A percentile compares a stretch with the other conserved stretches of the same genome.
These are phyloP conservation scores for Eciton burchellii DNA, from an alignment of 1,140 invertebrate species.

Conservation along the genomic window DNA sequence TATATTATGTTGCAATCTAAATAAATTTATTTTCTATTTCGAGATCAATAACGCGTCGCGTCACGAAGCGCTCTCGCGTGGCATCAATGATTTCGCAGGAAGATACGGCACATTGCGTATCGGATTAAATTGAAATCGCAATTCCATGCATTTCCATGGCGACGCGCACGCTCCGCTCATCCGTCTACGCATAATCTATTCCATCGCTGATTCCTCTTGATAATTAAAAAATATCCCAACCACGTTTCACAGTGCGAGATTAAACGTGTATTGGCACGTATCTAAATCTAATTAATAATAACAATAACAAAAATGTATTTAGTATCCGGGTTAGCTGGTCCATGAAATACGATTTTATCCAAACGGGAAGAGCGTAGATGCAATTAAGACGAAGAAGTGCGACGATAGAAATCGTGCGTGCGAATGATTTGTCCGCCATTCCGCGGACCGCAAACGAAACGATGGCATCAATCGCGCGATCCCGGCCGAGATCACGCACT, in stretches of 20 bases:
- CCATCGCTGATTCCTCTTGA: constrained; percentile 13
- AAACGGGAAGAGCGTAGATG: not conserved
- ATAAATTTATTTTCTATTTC: constrained; percentile 49
- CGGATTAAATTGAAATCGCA: constrained; percentile 59
- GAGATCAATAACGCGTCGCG: constrained; percentile 45
- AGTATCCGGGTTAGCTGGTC: too few relatives aligned
- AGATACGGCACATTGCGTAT: constrained; percentile 42
- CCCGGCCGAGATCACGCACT: not conserved
- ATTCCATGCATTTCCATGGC: constrained; percentile 36
- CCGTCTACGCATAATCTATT: constrained; percentile 37
- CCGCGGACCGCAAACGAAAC: not conserved
- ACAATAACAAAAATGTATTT: too few relatives aligned
- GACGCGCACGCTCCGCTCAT: constrained; percentile 30
- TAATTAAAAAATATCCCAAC: constrained; percentile 25
- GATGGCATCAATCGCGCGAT: not conserved
- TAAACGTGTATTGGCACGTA: too few relatives aligned
- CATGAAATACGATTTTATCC: not conserved
- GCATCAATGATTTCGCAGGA: constrained; percentile 41
- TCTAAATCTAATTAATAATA: too few relatives aligned
- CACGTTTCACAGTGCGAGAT: too few relatives aligned
- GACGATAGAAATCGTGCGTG: not conserved
- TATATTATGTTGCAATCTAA: constrained; percentile 2
- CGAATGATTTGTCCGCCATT: not conserved
- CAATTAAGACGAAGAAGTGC: not conserved
- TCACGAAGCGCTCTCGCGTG: constrained; percentile 34